Evolutionary conservation across 2,113 vertebrate species (phyloP).

Genomic region (Brachyistius frenatus): DNA sequence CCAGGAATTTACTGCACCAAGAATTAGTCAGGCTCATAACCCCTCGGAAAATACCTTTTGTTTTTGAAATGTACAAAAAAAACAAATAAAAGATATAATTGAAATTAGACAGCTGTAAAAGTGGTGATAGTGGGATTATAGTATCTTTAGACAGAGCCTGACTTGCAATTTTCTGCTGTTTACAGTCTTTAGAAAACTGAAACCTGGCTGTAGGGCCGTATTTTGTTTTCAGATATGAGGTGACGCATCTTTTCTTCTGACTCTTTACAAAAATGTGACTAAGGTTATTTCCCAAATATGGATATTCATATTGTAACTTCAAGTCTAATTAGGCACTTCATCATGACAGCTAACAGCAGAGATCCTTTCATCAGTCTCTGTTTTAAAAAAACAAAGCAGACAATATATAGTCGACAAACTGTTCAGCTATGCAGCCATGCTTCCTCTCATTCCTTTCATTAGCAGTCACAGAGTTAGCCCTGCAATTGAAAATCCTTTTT

Average conservation of each 20-base stretch:
- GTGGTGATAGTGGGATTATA: no score
- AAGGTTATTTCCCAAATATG: background rate
- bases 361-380: constrained; percentile 2
- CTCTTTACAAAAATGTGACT: background rate
- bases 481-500: constrained; percentile 26
- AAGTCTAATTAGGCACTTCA: background rate
- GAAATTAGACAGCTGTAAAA: no score
- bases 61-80: background rate
- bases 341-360: constrained; percentile 13
- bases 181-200: no score
- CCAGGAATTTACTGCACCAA: background rate
- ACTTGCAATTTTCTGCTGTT: no score
- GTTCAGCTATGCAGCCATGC: constrained; percentile 24
- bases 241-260: background rate
- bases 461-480: constrained; percentile 10
- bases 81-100: background rate
- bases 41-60: background rate
- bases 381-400: constrained; percentile 28
- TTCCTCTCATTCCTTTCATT: constrained; percentile 45
- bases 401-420: constrained; percentile 16
- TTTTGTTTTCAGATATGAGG: background rate
- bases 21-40: background rate
- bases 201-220: background rate
- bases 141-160: no score
- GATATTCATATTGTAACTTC: background rate